Base-by-base conservation (phyloP, 2,113 vertebrate genomes). In the Scomber scombrus region DNA sequence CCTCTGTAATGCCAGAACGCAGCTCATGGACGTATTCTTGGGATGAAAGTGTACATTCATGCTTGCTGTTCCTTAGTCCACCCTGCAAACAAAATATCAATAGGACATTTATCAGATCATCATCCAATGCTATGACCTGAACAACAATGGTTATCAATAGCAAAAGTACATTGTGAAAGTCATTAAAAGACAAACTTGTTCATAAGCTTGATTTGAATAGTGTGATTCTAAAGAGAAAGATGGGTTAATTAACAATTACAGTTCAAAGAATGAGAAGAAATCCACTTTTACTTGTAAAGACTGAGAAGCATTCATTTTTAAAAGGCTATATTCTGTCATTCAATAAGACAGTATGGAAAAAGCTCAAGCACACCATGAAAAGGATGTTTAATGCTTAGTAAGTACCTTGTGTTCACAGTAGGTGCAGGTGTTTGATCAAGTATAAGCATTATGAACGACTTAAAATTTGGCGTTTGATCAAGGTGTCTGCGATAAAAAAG, bases 1-100 rank as follows among this genome's bases (percentile, higher is more conserved):
- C 98, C 34, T 99, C 98, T 5, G 95, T 93, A 92, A 99, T 99
- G 64, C 97, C 97, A 11, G 98, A 99, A 26, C 97, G 94, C 77
- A 99, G 91, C 85, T 99, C 98, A 62, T 99, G 98, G 85, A 99
- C 97, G 29, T 98, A 99, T 83, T 99, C 98, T 91, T 99, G 98
- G 0, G 98, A 99, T 56, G 98, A 99, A 62, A 99, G 92, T 0
- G 97, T 99, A 70, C 95, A 96, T 83, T 99, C 98, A 5, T 99
- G 97, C 86, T 98, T 99, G 95, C 96, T 99, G 95, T 98, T 99
- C 91, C 97, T 97, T 3, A 99, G 94, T 55, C 98, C 98, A 82
- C 98, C 98, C 97, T 99, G 93, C 21, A 87, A 88, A 88, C 61
- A 60, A 78, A 73, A 77, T 3, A 90, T 26, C 54, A 88, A 71